A percentile compares a stretch with the other conserved stretches of the same genome.
Evolutionary conservation across 35 echinoderm and acorn worm genomes (phyloP).

Genomic region (Strongylocentrotus purpuratus): DNA sequence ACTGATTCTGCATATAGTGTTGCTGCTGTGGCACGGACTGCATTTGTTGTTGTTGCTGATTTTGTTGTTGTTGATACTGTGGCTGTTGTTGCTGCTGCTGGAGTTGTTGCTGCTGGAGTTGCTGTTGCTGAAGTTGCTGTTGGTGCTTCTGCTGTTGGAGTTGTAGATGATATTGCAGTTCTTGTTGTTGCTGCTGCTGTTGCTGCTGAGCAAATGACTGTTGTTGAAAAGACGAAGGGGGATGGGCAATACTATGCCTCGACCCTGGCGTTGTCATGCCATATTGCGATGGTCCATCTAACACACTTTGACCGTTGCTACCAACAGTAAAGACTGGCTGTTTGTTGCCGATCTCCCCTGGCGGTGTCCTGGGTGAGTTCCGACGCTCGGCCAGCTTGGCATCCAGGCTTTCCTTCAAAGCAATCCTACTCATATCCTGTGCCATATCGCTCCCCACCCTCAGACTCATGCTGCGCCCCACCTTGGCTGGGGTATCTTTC

Average conservation of each 20-base stretch:
- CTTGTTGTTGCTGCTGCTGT: slow-evolving; percentile 52
- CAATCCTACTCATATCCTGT: slow-evolving; percentile 50
- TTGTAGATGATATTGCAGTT: neutral
- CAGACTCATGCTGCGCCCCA: slow-evolving; percentile 75
- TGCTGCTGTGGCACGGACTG: slow-evolving; percentile 3
- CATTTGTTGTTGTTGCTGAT: slow-evolving; percentile 34
- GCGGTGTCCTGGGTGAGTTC: slow-evolving; percentile 28
- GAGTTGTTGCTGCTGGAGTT: slow-evolving; percentile 4
- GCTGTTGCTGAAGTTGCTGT: slow-evolving; percentile 30
- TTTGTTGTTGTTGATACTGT: slow-evolving; percentile 6
- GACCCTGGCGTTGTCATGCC: slow-evolving; percentile 28
- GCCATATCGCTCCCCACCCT: slow-evolving; percentile 58
- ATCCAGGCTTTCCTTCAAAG: slow-evolving; percentile 79
- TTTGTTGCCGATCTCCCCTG: slow-evolving; percentile 6
- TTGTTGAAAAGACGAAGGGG: slow-evolving; percentile 45
- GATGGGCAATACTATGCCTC: slow-evolving; percentile 44
- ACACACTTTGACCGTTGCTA: neutral
- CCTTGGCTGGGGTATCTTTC: slow-evolving; percentile 37
- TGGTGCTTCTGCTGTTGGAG: slow-evolving; percentile 57
- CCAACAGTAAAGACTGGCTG: neutral
- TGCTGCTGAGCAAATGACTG: slow-evolving; percentile 39
- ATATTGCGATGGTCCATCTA: neutral
- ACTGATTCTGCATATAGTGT: slow-evolving; percentile 44
- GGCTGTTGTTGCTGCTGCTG: slow-evolving; percentile 36
- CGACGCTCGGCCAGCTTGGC: slow-evolving; percentile 78